Conservation (phyloP, 2,113 vertebrate species). For the Patagioenas fasciata region DNA sequence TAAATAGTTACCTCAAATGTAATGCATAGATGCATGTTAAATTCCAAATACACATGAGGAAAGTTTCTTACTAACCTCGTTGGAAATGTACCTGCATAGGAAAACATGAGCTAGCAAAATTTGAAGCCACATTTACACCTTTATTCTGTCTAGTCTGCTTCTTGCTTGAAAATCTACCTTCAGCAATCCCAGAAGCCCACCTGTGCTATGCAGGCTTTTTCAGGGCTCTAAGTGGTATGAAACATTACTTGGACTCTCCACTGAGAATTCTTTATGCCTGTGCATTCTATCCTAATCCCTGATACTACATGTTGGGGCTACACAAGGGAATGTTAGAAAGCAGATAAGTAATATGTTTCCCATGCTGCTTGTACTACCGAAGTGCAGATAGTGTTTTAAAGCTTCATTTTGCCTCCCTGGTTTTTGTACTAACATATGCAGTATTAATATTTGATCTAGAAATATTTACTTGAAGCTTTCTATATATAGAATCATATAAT, state of each 20-base stretch:
- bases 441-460: conserved; percentile 11
- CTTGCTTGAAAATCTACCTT: neutral
- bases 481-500: neutral
- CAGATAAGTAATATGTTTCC: neutral
- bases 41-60: neutral
- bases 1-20: neutral
- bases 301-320: neutral
- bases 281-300: neutral
- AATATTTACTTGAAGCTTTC: neutral
- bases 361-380: neutral
- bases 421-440: neutral
- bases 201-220: neutral
- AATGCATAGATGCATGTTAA: neutral
- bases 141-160: neutral
- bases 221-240: neutral
- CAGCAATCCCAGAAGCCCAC: neutral
- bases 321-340: neutral
- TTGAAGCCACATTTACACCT: neutral
- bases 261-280: neutral
- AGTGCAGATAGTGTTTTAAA: neutral
- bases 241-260: neutral
- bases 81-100: neutral
- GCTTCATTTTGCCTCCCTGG: neutral
- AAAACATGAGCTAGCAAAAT: neutral
- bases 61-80: neutral